Percentiles rank a stretch among this genome's conserved stretches.
These are phyloP conservation scores for Dastarcus helophoroides DNA, from an alignment of 2,888 invertebrate species.

Conservation along the genomic window DNA sequence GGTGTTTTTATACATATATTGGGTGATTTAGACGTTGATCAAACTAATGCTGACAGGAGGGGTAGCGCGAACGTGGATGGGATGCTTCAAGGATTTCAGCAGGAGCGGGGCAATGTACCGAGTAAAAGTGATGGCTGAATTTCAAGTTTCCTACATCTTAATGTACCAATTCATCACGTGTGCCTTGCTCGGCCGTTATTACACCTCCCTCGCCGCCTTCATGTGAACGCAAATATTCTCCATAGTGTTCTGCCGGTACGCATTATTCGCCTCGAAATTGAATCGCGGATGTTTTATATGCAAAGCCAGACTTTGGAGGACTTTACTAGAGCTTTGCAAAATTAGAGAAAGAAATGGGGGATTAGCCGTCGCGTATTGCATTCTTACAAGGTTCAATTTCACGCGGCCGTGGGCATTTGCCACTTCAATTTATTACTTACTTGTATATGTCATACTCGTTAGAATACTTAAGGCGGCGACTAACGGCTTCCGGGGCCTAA, in stretches of 20 bases:
- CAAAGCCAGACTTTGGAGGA: slow-evolving; percentile 33
- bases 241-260: slow-evolving; percentile 9
- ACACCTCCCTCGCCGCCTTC: slow-evolving; percentile 10
- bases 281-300: slow-evolving; percentile 34
- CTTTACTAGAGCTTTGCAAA: slow-evolving; percentile 31
- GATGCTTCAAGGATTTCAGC: slow-evolving; percentile 16
- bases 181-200: slow-evolving; percentile 28
- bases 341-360: slow-evolving; percentile 36
- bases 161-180: slow-evolving; percentile 34
- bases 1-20: too few species aligned
- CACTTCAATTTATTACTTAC: slow-evolving; percentile 28
- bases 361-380: slow-evolving; percentile 34
- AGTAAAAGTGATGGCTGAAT: slow-evolving; percentile 34
- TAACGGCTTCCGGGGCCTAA: too few species aligned
- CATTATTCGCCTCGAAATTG: slow-evolving; percentile 28
- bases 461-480: slow-evolving; percentile 9
- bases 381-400: slow-evolving; percentile 33
- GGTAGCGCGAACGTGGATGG: slow-evolving; percentile 21
- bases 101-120: slow-evolving; percentile 27
- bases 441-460: slow-evolving; percentile 22
- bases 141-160: slow-evolving; percentile 34
- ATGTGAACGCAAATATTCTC: slow-evolving; percentile 1
- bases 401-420: slow-evolving; percentile 31
- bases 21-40: too few species aligned
- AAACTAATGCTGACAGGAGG: too few species aligned